Percentiles rank a stretch among this genome's conserved stretches.
Conservation (phyloP, 2,888 invertebrate genomes). For the Junonia oenone region DNA sequence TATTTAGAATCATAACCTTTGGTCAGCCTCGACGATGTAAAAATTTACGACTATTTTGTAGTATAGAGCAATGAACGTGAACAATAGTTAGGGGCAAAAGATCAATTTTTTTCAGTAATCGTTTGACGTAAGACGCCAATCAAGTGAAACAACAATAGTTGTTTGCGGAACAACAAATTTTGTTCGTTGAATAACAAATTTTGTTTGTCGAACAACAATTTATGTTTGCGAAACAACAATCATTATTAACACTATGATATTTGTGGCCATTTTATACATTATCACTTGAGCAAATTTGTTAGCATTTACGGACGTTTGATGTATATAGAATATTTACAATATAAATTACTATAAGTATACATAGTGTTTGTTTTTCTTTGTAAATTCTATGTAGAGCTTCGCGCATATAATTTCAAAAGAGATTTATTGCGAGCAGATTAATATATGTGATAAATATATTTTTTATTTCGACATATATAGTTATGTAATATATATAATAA, state of each 20-base stretch:
- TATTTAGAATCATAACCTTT: conserved; percentile 10
- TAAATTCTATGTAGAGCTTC: not conserved
- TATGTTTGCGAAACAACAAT: not conserved
- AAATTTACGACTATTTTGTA: conserved; percentile 9
- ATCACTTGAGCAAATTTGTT: not conserved
- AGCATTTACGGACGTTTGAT: not conserved
- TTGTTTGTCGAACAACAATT: no score
- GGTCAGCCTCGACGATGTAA: conserved; percentile 1
- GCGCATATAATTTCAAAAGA: no score
- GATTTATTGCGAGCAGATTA: not conserved
- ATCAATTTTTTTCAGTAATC: conserved; percentile 2
- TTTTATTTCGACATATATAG: no score
- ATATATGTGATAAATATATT: no score
- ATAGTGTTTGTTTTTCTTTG: not conserved
- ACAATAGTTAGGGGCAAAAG: conserved; percentile 1
- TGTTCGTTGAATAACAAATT: not conserved
- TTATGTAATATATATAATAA: no score
- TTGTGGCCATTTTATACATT: not conserved
- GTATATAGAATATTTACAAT: conserved; percentile 2
- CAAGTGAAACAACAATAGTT: not conserved
- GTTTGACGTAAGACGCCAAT: not conserved
- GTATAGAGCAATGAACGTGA: conserved; percentile 5
- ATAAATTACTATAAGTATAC: not conserved
- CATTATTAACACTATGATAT: not conserved
- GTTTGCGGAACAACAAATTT: not conserved